These are phyloP conservation scores for Brotogeris chrysoptera DNA, from an alignment of 2,797 vertebrate genomes.

Conservation along the genomic window DNA sequence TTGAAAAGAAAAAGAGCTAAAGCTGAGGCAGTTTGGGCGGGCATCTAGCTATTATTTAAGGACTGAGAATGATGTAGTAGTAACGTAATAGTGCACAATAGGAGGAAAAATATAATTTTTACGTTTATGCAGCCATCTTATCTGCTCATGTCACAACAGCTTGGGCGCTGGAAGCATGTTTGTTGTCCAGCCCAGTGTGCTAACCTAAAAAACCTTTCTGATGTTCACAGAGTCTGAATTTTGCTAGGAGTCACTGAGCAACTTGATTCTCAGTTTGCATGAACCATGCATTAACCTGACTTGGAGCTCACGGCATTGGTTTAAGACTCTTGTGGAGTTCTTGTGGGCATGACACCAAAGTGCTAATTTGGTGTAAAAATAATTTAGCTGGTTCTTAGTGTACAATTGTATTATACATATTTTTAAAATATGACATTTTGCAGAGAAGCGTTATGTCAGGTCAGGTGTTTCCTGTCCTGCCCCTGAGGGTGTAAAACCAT, in stretches of 20 bases:
- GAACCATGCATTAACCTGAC: neutral
- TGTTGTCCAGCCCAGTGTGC: neutral
- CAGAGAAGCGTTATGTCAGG: neutral
- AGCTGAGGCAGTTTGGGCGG: neutral
- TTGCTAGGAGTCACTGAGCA: neutral
- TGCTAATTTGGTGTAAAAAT: neutral
- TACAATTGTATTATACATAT: neutral
- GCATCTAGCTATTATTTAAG: neutral
- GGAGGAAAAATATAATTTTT: neutral
- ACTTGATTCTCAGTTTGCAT: neutral
- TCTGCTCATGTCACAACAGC: neutral
- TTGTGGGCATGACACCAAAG: neutral
- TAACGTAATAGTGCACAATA: neutral
- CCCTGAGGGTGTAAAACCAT: neutral
- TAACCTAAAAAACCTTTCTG: neutral
- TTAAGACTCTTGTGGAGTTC: neutral
- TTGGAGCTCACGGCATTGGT: neutral
- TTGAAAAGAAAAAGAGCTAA: neutral
- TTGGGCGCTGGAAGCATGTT: neutral
- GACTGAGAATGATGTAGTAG: neutral
- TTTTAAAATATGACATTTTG: neutral
- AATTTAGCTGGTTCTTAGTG: neutral
- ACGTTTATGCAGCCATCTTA: neutral
- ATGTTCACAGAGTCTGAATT: neutral
- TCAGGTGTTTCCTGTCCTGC: neutral